Percentiles rank a stretch among this genome's conserved stretches.
These are phyloP conservation scores for Trematocara unimaculatum DNA, from an alignment of 2,113 vertebrate species.

Conservation along the genomic window DNA sequence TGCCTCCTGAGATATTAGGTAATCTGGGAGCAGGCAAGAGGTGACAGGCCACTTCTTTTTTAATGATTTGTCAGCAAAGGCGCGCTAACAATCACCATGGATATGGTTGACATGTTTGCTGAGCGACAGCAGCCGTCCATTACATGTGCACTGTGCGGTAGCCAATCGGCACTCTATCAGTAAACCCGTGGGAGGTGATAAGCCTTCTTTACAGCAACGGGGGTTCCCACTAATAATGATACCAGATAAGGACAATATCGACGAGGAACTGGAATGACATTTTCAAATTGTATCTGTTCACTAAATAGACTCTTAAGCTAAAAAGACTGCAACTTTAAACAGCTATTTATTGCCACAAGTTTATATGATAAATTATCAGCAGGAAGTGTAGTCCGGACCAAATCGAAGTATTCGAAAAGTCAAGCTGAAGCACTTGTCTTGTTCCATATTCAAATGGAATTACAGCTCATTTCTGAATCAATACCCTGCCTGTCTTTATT, in stretches of 20 bases:
- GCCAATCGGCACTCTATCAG: conserved; percentile 32
- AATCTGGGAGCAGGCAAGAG: conserved; percentile 34
- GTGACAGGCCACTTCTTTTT: conserved; percentile 25
- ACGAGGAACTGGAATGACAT: not conserved
- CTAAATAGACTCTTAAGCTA: not conserved
- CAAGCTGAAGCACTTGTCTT: conserved; percentile 7
- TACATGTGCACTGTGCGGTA: conserved; percentile 11
- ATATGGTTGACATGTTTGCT: conserved; percentile 46
- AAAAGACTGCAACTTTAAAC: not conserved
- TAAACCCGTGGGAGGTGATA: conserved; percentile 44
- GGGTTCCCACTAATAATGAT: conserved; percentile 18
- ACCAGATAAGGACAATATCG: not conserved
- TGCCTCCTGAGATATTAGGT: conserved; percentile 56
- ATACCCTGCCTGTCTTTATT: conserved; percentile 43
- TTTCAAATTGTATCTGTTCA: not conserved
- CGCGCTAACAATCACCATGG: conserved; percentile 7
- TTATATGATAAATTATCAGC: not conserved
- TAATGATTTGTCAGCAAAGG: conserved; percentile 15
- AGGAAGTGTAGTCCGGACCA: not conserved
- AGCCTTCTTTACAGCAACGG: conserved; percentile 28
- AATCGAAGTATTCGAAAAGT: conserved; percentile 5
- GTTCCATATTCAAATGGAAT: conserved; percentile 51
- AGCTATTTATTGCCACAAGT: not conserved
- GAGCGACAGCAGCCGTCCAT: not conserved
- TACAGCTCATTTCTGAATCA: conserved; percentile 68